Conservation (phyloP, 2,888 invertebrate species). For the Melinopterus prodromus region DNA sequence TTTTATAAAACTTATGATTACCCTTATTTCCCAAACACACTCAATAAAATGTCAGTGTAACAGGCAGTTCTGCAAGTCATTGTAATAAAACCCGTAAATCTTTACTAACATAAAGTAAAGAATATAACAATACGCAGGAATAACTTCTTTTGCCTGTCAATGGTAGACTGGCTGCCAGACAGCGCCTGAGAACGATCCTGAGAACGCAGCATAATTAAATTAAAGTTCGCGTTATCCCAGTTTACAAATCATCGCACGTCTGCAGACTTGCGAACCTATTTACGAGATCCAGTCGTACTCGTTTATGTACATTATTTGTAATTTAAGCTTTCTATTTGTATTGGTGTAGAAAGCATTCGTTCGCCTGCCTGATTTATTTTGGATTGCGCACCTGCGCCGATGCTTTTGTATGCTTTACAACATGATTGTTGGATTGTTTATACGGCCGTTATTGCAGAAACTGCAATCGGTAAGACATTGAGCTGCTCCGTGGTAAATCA, state of each 20-base stretch:
- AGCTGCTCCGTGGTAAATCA: too few relatives aligned
- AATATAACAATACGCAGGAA: too few relatives aligned
- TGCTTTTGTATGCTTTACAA: not conserved
- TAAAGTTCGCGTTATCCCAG: constrained; percentile 4
- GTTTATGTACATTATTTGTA: not conserved
- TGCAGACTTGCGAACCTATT: not conserved
- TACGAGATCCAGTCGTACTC: not conserved
- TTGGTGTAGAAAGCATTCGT: not conserved
- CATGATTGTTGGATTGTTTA: not conserved
- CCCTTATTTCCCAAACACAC: too few relatives aligned
- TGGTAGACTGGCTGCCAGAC: not conserved
- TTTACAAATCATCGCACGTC: not conserved
- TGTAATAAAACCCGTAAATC: too few relatives aligned
- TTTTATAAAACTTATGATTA: too few relatives aligned
- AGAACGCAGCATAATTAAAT: not conserved
- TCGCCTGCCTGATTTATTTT: not conserved
- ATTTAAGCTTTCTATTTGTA: not conserved
- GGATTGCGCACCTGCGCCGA: not conserved
- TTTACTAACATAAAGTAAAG: too few relatives aligned
- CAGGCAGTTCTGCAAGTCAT: too few relatives aligned
- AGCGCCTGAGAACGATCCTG: not conserved
- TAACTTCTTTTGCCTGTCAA: too few relatives aligned
- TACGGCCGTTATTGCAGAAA: not conserved
- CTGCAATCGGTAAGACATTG: not conserved
- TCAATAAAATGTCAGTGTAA: too few relatives aligned